phyloP scores from a whole-genome alignment of 2,113 vertebrate species.

The Girardinichthys multiradiatus region DNA sequence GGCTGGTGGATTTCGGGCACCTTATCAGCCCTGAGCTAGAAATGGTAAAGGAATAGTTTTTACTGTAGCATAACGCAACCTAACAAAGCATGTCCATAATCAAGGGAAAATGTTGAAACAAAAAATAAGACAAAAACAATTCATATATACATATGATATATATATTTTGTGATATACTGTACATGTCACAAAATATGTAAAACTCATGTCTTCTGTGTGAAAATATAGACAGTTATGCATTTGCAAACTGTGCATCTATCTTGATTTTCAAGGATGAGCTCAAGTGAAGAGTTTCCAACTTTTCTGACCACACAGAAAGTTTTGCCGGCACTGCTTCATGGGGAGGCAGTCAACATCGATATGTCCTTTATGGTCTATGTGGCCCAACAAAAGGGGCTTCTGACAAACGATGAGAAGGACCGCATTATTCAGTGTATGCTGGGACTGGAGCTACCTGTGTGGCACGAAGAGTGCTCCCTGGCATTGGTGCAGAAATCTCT shows the following conservation, averaged over 20 bases:
- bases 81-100: neutral
- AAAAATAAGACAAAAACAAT: neutral
- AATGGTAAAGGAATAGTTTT: constrained; percentile 71
- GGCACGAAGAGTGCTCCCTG: constrained; percentile 77
- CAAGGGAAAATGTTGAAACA: neutral
- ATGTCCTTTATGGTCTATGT: constrained; percentile 83
- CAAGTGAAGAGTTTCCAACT: neutral
- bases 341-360: constrained; percentile 80
- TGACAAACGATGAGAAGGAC: constrained; percentile 55
- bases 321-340: constrained; percentile 78
- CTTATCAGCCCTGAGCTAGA: constrained; percentile 85
- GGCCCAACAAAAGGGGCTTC: constrained; percentile 65
- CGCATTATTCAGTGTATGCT: constrained; percentile 80
- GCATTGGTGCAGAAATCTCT: constrained; percentile 75
- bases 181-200: too few species aligned
- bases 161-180: too few species aligned
- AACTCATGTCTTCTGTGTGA: neutral
- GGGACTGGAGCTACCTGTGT: constrained; percentile 78
- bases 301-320: constrained; percentile 65
- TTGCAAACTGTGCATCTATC: neutral
- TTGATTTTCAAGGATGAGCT: too few species aligned
- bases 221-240: neutral
- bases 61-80: neutral
- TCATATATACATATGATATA: too few species aligned
- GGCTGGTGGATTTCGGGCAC: constrained; percentile 84